A percentile compares a stretch with the other conserved stretches of the same genome.
phyloP scores from a whole-genome alignment of 1,140 invertebrate species.

The Maconellicoccus hirsutus region DNA sequence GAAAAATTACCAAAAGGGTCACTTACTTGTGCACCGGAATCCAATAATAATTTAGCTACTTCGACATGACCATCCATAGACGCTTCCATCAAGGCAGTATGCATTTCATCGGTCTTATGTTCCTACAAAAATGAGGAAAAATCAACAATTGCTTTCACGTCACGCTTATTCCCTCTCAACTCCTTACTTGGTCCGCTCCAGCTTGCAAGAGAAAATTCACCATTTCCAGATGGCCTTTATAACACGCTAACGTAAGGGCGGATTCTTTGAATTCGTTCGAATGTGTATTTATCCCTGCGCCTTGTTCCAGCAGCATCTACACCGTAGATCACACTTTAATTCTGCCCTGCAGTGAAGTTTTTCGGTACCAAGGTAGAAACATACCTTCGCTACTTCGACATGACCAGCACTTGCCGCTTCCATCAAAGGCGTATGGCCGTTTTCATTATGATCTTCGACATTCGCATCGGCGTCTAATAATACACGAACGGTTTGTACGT shows the following conservation, averaged over 20 bases:
- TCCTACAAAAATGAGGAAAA: slow-evolving; percentile 41
- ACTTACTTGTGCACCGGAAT: slow-evolving; percentile 89
- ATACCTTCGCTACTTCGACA: slow-evolving; percentile 79
- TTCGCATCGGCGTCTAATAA: slow-evolving; percentile 83
- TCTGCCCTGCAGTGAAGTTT: too few species aligned
- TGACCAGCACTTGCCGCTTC: slow-evolving; percentile 95
- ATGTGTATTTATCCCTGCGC: slow-evolving; percentile 95
- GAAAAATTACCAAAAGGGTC: too few species aligned
- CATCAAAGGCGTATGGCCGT: slow-evolving; percentile 97
- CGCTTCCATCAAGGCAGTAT: slow-evolving; percentile 98
- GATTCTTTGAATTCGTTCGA: slow-evolving; percentile 98
- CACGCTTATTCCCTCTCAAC: too few species aligned
- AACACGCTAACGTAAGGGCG: slow-evolving; percentile 89
- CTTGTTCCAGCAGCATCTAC: slow-evolving; percentile 78
- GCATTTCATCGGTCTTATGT: slow-evolving; percentile 99
- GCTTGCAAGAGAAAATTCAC: slow-evolving; percentile 89
- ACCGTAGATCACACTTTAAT: too few species aligned
- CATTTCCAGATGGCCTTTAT: slow-evolving; percentile 96
- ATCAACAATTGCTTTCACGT: too few species aligned
- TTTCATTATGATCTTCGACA: slow-evolving; percentile 97
- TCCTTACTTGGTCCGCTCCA: slow-evolving; percentile 74
- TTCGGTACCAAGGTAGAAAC: too few species aligned
- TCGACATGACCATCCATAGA: slow-evolving; percentile 99
- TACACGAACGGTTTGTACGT: slow-evolving; percentile 80
- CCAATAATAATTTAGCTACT: slow-evolving; percentile 72